Percentiles rank a stretch among this genome's conserved stretches.
phyloP scores from a whole-genome alignment of 2,888 invertebrate genomes.

The Platycheirus rosarum region DNA sequence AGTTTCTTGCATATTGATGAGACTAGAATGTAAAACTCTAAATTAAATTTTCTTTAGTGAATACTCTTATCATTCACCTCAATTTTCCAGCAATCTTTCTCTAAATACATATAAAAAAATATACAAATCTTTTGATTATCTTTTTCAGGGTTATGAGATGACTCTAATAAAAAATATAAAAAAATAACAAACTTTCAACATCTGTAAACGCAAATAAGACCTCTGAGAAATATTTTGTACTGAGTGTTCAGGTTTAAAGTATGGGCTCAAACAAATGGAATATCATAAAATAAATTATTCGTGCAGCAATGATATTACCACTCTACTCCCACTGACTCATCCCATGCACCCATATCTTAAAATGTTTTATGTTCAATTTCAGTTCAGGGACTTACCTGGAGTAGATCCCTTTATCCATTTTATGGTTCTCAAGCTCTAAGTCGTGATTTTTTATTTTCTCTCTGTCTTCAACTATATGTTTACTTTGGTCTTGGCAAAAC shows the following conservation, averaged over 20 bases:
- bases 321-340: background rate
- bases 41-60: too few species aligned
- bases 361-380: constrained; percentile 67
- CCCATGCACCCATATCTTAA: constrained; percentile 20
- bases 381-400: constrained; percentile 54
- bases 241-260: background rate
- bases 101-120: too few species aligned
- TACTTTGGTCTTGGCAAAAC: background rate
- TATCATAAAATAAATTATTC: constrained; percentile 28
- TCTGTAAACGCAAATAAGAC: constrained; percentile 17
- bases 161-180: too few species aligned
- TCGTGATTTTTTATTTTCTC: constrained; percentile 30
- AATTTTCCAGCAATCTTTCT: too few species aligned
- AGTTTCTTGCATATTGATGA: too few species aligned
- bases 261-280: constrained; percentile 1
- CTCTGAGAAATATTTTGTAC: constrained; percentile 12
- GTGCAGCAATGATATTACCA: constrained; percentile 29
- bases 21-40: too few species aligned
- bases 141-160: too few species aligned
- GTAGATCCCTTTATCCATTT: constrained; percentile 57
- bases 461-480: constrained; percentile 15
- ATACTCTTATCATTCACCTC: too few species aligned
- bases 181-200: constrained; percentile 1
- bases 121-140: too few species aligned
- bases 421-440: constrained; percentile 49